Conservation (phyloP, 2,888 invertebrate species). For the Lagria hirta region DNA sequence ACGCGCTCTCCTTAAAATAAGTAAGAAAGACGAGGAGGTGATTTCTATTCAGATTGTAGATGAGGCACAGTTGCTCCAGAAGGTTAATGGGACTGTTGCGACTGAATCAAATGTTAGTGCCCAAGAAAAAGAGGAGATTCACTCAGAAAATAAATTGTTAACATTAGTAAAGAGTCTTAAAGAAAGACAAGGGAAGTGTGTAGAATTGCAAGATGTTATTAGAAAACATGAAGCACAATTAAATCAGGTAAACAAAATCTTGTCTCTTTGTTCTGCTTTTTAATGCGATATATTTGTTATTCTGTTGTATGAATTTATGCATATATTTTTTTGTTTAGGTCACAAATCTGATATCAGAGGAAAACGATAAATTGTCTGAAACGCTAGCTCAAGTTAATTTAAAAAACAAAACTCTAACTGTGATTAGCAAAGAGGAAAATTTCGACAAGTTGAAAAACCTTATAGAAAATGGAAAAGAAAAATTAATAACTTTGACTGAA, state of each 20-base stretch:
- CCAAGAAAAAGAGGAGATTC: no score
- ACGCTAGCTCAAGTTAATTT: slow-evolving; percentile 56
- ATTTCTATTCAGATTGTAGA: no score
- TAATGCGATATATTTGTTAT: no score
- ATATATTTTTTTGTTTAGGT: slow-evolving; percentile 12
- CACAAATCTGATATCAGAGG: no score
- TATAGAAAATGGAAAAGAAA: slow-evolving; percentile 64
- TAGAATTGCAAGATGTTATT: slow-evolving; percentile 36
- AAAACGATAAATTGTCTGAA: slow-evolving; percentile 54
- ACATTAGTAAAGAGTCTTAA: slow-evolving; percentile 50
- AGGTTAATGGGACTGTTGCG: neutral
- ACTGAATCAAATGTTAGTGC: neutral
- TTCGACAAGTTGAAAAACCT: slow-evolving; percentile 59
- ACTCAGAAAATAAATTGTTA: slow-evolving; percentile 38
- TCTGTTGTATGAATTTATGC: slow-evolving; percentile 16
- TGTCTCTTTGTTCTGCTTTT: no score
- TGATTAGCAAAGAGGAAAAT: slow-evolving; percentile 66
- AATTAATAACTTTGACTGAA: slow-evolving; percentile 63
- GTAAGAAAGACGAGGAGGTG: slow-evolving; percentile 1
- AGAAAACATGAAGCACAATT: slow-evolving; percentile 32
- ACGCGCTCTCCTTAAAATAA: slow-evolving; percentile 3
- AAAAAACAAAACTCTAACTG: slow-evolving; percentile 62
- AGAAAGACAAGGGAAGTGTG: slow-evolving; percentile 43
- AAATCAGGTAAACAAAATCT: slow-evolving; percentile 28
- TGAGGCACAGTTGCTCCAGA: no score